These are phyloP conservation scores for Carassius auratus DNA, from an alignment of 2,113 vertebrate genomes.

Conservation along the genomic window DNA sequence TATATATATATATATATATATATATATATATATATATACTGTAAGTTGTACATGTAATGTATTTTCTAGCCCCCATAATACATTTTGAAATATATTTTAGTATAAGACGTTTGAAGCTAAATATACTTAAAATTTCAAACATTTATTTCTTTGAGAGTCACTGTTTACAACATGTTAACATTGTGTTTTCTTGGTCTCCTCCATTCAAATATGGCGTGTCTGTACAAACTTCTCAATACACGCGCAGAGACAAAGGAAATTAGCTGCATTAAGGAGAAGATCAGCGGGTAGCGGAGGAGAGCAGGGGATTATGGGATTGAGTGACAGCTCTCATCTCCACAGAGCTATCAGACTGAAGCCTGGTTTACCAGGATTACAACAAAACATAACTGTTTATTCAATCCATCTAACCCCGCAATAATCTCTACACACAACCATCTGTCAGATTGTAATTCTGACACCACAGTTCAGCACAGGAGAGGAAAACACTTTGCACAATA, in stretches of 20 bases:
- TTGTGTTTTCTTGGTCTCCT: neutral
- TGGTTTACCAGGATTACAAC: slow-evolving; percentile 70
- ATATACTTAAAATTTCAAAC: too few relatives aligned
- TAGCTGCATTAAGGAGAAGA: slow-evolving; percentile 81
- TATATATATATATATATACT: too few relatives aligned
- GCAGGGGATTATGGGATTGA: slow-evolving; percentile 77
- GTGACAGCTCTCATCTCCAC: slow-evolving; percentile 74
- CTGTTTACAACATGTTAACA: too few relatives aligned
- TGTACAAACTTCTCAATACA: slow-evolving; percentile 10
- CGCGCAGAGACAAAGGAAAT: slow-evolving; percentile 67
- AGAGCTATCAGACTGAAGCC: slow-evolving; percentile 70
- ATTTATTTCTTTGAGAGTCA: too few relatives aligned
- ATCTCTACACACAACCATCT: slow-evolving; percentile 30
- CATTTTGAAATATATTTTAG: too few relatives aligned
- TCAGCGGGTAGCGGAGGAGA: slow-evolving; percentile 79
- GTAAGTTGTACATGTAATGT: too few relatives aligned
- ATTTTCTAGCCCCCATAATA: too few relatives aligned
- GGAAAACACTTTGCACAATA: neutral
- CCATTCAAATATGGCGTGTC: neutral
- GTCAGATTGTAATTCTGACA: slow-evolving; percentile 31
- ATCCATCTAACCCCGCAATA: slow-evolving; percentile 36
- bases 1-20: too few relatives aligned
- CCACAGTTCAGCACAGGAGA: slow-evolving; percentile 7
- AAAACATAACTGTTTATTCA: slow-evolving; percentile 70
- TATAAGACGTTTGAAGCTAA: too few relatives aligned